A percentile compares a stretch with the other conserved stretches of the same genome.
Conservation (phyloP, 2,113 vertebrate genomes). For the Vulpes vulpes region DNA sequence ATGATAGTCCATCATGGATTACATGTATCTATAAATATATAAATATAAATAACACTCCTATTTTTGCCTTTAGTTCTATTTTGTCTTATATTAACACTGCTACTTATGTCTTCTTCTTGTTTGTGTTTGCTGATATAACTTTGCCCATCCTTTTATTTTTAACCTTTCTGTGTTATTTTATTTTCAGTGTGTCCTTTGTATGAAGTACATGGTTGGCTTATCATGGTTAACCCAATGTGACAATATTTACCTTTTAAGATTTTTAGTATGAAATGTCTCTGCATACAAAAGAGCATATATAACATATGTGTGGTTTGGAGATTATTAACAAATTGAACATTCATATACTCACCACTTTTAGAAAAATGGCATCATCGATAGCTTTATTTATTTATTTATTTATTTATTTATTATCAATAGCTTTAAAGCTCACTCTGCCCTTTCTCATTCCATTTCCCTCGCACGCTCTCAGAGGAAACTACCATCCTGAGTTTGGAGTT, state of each 20-base stretch:
- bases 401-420: neutral
- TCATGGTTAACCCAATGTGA: neutral
- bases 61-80: neutral
- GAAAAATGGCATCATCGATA: neutral
- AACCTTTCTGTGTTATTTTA: neutral
- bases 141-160: neutral
- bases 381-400: neutral
- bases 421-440: neutral
- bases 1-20: neutral
- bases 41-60: neutral
- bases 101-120: neutral
- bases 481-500: neutral
- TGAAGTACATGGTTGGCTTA: neutral
- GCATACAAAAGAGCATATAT: neutral
- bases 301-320: neutral
- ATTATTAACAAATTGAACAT: neutral
- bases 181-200: neutral
- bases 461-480: neutral
- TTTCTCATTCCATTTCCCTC: neutral
- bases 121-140: neutral
- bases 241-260: neutral
- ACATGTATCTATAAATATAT: neutral
- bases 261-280: neutral
- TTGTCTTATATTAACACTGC: neutral
- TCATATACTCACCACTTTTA: neutral